Conservation (phyloP, 2,113 vertebrate genomes). For the Mandrillus leucophaeus region DNA sequence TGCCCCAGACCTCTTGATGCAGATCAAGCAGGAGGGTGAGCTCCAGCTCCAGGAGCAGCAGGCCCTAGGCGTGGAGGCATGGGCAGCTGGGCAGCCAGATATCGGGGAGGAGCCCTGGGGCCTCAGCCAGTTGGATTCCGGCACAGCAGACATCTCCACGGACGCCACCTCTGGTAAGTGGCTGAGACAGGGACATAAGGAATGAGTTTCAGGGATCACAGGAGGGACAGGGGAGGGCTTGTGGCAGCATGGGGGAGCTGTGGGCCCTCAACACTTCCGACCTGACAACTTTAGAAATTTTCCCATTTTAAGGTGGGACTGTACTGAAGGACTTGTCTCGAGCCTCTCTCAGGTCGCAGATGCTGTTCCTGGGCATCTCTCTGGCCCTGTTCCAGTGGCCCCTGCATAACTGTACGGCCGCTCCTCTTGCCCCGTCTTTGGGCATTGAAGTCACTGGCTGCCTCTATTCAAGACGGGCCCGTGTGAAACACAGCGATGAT, state of each 20-base stretch:
- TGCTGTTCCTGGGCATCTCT: not conserved
- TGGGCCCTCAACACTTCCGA: not conserved
- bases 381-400: not conserved
- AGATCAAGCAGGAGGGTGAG: constrained; percentile 83
- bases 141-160: constrained; percentile 56
- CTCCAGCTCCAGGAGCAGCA: constrained; percentile 78
- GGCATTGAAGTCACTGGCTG: not conserved
- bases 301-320: not conserved
- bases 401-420: not conserved
- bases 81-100: constrained; percentile 71
- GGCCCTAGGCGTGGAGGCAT: constrained; percentile 68
- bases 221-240: not conserved
- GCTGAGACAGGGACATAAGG: not conserved
- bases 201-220: not conserved
- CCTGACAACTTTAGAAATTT: not conserved
- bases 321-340: rapidly evolving
- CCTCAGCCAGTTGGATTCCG: constrained; percentile 70
- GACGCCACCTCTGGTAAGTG: constrained; percentile 66
- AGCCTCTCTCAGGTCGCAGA: not conserved
- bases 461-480: not conserved
- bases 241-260: not conserved
- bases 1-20: constrained; percentile 82
- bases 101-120: constrained; percentile 78
- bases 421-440: not conserved
- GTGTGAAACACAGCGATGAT: not conserved